phyloP scores from a whole-genome alignment of 1,140 invertebrate genomes.

The Asobara japonica region DNA sequence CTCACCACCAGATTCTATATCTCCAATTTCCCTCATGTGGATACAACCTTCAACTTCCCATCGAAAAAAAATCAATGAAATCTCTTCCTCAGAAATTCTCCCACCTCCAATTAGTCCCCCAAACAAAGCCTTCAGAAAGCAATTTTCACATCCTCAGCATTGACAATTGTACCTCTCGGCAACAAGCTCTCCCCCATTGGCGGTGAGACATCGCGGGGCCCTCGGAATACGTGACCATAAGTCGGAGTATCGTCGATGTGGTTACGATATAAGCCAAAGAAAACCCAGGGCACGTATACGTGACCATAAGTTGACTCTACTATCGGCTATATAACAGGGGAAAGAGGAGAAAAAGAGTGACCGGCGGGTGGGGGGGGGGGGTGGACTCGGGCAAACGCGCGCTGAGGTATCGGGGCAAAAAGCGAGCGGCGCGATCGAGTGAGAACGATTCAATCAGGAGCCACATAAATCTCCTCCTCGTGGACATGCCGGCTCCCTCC shows the following conservation, averaged over 20 bases:
- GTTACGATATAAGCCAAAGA: constrained; percentile 19
- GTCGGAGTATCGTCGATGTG: constrained; percentile 22
- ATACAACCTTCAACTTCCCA: no score
- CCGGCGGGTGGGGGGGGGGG: background rate
- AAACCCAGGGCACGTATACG: constrained; percentile 21
- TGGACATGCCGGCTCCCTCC: constrained; percentile 53
- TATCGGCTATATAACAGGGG: background rate
- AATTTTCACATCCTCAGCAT: background rate
- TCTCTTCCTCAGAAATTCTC: background rate
- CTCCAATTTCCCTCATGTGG: no score
- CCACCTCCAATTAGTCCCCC: background rate
- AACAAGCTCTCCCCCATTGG: constrained; percentile 5
- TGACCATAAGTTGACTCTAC: constrained; percentile 27
- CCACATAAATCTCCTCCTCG: constrained; percentile 66
- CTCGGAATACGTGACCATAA: constrained; percentile 27
- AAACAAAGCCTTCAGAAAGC: background rate
- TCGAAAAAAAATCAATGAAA: no score
- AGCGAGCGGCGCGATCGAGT: constrained; percentile 58
- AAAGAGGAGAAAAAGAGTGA: constrained; percentile 38
- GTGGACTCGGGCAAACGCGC: constrained; percentile 34
- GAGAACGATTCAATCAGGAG: constrained; percentile 69
- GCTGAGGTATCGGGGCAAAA: constrained; percentile 43
- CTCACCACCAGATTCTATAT: no score
- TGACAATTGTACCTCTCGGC: constrained; percentile 3
- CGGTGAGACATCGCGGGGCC: background rate